These are phyloP conservation scores for Solenopsis fugax DNA, from an alignment of 1,140 invertebrate genomes.

Conservation along the genomic window DNA sequence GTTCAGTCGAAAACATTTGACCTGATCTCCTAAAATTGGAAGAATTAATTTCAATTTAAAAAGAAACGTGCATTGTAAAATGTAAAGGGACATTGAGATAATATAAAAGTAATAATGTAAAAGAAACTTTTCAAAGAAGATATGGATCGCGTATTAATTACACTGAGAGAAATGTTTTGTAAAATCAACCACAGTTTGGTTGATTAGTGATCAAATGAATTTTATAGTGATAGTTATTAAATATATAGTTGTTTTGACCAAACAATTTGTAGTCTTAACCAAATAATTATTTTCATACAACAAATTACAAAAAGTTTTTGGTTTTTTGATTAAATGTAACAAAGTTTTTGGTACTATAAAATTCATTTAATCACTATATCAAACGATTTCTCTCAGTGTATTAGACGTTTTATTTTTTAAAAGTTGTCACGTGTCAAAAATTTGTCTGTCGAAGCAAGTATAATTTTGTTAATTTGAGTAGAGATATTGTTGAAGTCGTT, in stretches of 20 bases:
- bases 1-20: not conserved
- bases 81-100: not conserved
- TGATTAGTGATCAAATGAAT: no score
- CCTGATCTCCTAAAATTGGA: not conserved
- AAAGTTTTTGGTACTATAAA: no score
- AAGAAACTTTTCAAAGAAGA: not conserved
- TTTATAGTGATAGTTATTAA: no score
- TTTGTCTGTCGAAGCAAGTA: not conserved
- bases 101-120: not conserved
- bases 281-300: no score
- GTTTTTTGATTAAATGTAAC: no score
- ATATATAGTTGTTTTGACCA: no score
- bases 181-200: no score
- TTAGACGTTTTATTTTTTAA: not conserved
- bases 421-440: not conserved
- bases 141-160: not conserved
- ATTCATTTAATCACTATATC: no score
- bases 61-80: not conserved
- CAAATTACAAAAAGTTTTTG: no score
- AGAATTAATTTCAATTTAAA: conserved; percentile 9
- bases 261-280: no score
- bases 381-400: no score
- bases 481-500: not conserved
- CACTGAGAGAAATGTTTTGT: no score
- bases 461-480: not conserved